phyloP scores from a whole-genome alignment of 2,888 invertebrate genomes.

The Pristionchus fissidentatus region DNA sequence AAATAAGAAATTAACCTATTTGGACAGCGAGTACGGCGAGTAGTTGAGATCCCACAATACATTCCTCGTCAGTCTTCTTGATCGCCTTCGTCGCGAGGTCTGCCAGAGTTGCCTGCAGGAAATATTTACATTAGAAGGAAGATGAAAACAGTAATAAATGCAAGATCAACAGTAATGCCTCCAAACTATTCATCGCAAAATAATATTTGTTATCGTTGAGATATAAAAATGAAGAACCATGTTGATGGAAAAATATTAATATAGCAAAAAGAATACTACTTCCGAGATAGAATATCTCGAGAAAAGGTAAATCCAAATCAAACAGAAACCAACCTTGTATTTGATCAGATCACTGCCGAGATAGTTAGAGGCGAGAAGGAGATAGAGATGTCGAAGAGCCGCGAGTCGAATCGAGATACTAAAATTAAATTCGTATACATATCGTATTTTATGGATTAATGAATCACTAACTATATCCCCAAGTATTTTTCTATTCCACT shows the following conservation, averaged over 20 bases:
- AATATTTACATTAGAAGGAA: not conserved
- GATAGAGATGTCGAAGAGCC: conserved; percentile 57
- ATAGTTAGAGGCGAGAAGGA: conserved; percentile 56
- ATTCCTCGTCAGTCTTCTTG: conserved; percentile 62
- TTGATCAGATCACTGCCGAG: conserved; percentile 55
- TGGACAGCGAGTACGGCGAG: conserved; percentile 87
- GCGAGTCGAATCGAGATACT: conserved; percentile 85
- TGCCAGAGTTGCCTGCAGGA: conserved; percentile 51
- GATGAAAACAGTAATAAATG: conserved; percentile 6
- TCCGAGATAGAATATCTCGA: no score
- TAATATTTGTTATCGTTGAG: not conserved
- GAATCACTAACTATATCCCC: no score
- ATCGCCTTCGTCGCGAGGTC: conserved; percentile 54
- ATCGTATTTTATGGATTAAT: no score
- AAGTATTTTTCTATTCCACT: no score
- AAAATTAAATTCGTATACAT: conserved; percentile 52
- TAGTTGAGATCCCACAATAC: conserved; percentile 78
- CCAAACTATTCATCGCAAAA: not conserved
- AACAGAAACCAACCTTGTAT: conserved; percentile 49
- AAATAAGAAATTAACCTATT: conserved; percentile 80
- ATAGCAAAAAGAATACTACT: no score
- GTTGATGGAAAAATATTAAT: not conserved
- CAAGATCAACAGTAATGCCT: not conserved
- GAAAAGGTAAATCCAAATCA: not conserved
- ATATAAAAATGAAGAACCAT: not conserved